Evolutionary conservation across 2,888 invertebrate species (phyloP).

Genomic region (Cheilosia scutellata): DNA sequence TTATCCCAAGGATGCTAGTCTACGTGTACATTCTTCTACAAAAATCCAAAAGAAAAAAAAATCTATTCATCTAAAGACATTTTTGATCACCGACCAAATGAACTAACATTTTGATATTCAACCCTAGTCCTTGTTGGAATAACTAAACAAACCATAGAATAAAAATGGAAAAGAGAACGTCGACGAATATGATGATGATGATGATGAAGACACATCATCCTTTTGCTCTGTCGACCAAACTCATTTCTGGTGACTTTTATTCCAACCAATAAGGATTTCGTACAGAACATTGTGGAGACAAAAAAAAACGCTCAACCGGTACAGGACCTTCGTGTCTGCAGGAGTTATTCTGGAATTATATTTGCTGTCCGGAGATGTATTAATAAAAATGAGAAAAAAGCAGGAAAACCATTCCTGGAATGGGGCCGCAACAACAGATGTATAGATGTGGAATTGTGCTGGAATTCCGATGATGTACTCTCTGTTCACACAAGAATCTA

Average conservation of each 20-base stretch:
- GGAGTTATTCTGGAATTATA: slow-evolving; percentile 53
- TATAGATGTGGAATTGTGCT: slow-evolving; percentile 53
- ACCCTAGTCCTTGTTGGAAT: slow-evolving; percentile 63
- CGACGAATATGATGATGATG: slow-evolving; percentile 34
- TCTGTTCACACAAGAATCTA: slow-evolving; percentile 32
- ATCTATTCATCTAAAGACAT: slow-evolving; percentile 42
- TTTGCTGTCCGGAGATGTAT: slow-evolving; percentile 57
- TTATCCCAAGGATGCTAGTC: slow-evolving; percentile 27
- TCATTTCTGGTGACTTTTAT: slow-evolving; percentile 74
- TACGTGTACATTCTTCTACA: background rate
- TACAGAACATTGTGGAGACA: background rate
- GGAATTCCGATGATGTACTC: slow-evolving; percentile 54
- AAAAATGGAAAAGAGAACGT: slow-evolving; percentile 13
- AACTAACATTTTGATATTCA: slow-evolving; percentile 72
- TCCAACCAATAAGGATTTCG: slow-evolving; percentile 37
- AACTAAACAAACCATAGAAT: slow-evolving; percentile 77
- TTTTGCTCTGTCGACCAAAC: slow-evolving; percentile 58
- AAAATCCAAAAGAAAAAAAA: background rate
- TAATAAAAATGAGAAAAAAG: slow-evolving; percentile 55
- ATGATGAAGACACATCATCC: slow-evolving; percentile 70
- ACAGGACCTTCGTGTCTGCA: slow-evolving; percentile 49
- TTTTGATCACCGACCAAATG: slow-evolving; percentile 63
- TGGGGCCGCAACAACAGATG: slow-evolving; percentile 38
- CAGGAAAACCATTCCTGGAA: slow-evolving; percentile 14
- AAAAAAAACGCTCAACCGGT: background rate